phyloP scores from a whole-genome alignment of 2,888 invertebrate species.

The Xanthorhoe spadicearia region DNA sequence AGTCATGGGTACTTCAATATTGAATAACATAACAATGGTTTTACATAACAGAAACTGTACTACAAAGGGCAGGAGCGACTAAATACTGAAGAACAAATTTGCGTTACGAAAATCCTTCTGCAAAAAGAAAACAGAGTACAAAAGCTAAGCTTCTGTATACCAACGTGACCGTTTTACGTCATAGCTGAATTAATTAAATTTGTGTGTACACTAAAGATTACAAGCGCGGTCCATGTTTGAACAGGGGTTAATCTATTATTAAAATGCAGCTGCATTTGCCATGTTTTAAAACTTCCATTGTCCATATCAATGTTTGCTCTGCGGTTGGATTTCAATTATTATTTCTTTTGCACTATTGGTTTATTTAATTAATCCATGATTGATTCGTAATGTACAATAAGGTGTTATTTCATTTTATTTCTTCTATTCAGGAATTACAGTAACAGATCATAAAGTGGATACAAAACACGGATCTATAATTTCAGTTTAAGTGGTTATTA shows the following conservation, averaged over 20 bases:
- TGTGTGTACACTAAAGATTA: constrained; percentile 74
- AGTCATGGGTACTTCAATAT: no score
- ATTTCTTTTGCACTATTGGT: constrained; percentile 12
- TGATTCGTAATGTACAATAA: constrained; percentile 2
- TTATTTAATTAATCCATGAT: constrained; percentile 16
- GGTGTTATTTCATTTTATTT: neutral
- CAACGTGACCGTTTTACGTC: constrained; percentile 50
- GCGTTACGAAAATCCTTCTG: neutral
- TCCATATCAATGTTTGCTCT: constrained; percentile 46
- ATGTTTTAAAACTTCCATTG: constrained; percentile 48
- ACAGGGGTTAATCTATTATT: constrained; percentile 72
- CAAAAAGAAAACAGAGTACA: neutral
- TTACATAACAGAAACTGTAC: no score
- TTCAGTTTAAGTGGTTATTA: no score
- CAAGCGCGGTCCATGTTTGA: constrained; percentile 61
- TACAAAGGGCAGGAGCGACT: no score
- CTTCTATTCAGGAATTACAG: no score
- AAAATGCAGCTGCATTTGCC: constrained; percentile 67
- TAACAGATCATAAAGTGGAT: no score
- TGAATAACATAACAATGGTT: no score
- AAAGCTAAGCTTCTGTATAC: constrained; percentile 21
- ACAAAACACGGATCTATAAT: no score
- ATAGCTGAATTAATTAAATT: constrained; percentile 74
- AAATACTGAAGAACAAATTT: no score
- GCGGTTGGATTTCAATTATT: constrained; percentile 33